These are phyloP conservation scores for Plagiodera versicolora DNA, from an alignment of 2,888 invertebrate species.

Conservation along the genomic window DNA sequence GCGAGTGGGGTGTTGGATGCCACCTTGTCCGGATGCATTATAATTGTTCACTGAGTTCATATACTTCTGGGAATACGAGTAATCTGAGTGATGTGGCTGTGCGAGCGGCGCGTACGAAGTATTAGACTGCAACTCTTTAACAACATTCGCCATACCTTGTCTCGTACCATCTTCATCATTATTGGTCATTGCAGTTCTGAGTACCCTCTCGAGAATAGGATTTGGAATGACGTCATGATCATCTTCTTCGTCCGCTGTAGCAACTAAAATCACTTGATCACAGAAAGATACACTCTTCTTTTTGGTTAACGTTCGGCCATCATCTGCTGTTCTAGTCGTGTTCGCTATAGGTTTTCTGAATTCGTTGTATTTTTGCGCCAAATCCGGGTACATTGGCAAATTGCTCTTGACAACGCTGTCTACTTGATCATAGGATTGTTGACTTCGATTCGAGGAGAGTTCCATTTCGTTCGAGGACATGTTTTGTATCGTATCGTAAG, in stretches of 20 bases:
- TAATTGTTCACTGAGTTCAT: background rate
- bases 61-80: background rate
- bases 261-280: slow-evolving; percentile 90
- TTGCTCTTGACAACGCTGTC: background rate
- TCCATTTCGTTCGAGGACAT: background rate
- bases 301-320: slow-evolving; percentile 64
- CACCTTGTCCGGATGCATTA: background rate
- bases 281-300: slow-evolving; percentile 96
- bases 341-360: background rate
- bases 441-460: background rate
- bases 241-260: slow-evolving; percentile 90
- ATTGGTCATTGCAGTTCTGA: slow-evolving; percentile 79
- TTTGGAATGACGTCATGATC: slow-evolving; percentile 89
- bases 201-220: slow-evolving; percentile 83
- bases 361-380: background rate
- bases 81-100: background rate
- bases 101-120: background rate
- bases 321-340: slow-evolving; percentile 41
- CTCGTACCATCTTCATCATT: slow-evolving; percentile 62
- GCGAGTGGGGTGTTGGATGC: background rate
- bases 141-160: slow-evolving; percentile 58
- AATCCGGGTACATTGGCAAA: background rate
- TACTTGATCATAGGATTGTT: background rate
- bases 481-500: background rate
- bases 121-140: slow-evolving; percentile 28